Evolutionary conservation across 37 sponge, comb jelly and placozoan species (phyloP), one percentile per base, ranked within the genome.

Genomic region (Theonella swinhoei): DNA sequence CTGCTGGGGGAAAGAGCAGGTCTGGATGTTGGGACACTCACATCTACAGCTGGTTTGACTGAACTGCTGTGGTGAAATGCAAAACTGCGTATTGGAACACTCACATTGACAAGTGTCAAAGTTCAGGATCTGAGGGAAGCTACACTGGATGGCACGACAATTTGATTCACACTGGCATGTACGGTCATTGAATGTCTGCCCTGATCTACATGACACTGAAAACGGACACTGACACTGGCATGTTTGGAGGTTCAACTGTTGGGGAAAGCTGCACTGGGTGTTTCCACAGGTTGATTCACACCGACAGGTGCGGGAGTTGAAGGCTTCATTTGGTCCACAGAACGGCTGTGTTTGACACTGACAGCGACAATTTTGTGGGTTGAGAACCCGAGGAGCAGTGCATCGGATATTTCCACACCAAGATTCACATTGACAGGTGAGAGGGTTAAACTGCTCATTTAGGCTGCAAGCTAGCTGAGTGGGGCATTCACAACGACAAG

Each of bases 351-450:
- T 40, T 29, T 39, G 80, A 42, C 80, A 68, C n/a, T 80, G 30
- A 69, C 80, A 80, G 30, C 38, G 43, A 26, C 80, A 80, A 41
- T 39, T 80, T 8, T 42, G 60, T 80, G 42, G 60, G 47, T 80
- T 80, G 70, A 69, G 39, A 40, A 35, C 40, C 42, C 35, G 42
- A 67, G 39, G 42, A 25, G 5, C 42, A 26, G 2, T 79, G 68
- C 80, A 79, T 39, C 23, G 80, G 5, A 33, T 31, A 36, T 41
- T 2, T 41, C 23, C 40, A 42, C 80, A 80, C 32, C 40, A 4
- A 80, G 80, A 87, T 33, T 73, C 79, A 42, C 87, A 87, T 25
- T 72, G 25, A 54, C 87, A 87, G 2, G 75, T 87, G 2, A 14
- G 37, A 40, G 42, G 26, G 42, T 87, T 74, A 34, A 77, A 47